Conservation (phyloP, 2,888 invertebrate genomes). For the Agonopterix arenella region DNA sequence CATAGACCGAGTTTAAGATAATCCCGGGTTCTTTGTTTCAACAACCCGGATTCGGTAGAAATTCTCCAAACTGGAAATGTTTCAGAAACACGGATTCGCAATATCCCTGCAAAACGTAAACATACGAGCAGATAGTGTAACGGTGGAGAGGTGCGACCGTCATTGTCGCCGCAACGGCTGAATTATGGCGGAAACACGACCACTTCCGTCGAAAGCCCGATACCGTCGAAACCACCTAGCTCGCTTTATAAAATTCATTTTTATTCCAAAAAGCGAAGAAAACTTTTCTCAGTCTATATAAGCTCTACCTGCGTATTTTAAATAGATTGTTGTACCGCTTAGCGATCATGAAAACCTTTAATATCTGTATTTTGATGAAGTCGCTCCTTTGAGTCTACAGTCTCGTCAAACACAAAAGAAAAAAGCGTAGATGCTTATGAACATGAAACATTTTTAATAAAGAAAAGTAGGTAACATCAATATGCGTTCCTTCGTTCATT, state of each 20-base stretch:
- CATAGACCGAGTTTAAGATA: background rate
- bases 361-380: constrained; percentile 11
- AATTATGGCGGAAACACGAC: constrained; percentile 50
- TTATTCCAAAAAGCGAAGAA: constrained; percentile 10
- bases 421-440: constrained; percentile 1
- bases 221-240: constrained; percentile 22
- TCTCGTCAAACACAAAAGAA: constrained; percentile 5
- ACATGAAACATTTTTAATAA: background rate
- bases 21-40: constrained; percentile 4
- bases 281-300: constrained; percentile 6
- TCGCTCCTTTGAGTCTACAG: constrained; percentile 8
- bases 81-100: constrained; percentile 4
- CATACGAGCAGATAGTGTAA: constrained; percentile 9
- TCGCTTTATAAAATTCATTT: constrained; percentile 16
- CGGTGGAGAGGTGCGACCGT: constrained; percentile 27
- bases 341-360: constrained; percentile 7
- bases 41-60: constrained; percentile 6
- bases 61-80: constrained; percentile 3
- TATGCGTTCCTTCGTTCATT: background rate
- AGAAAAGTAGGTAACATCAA: background rate
- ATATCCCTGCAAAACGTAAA: constrained; percentile 9
- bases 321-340: constrained; percentile 2
- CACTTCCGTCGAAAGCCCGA: constrained; percentile 40
- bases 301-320: background rate
- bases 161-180: constrained; percentile 41